phyloP scores from a whole-genome alignment of 2,888 invertebrate genomes.

The Torymus tubicola region DNA sequence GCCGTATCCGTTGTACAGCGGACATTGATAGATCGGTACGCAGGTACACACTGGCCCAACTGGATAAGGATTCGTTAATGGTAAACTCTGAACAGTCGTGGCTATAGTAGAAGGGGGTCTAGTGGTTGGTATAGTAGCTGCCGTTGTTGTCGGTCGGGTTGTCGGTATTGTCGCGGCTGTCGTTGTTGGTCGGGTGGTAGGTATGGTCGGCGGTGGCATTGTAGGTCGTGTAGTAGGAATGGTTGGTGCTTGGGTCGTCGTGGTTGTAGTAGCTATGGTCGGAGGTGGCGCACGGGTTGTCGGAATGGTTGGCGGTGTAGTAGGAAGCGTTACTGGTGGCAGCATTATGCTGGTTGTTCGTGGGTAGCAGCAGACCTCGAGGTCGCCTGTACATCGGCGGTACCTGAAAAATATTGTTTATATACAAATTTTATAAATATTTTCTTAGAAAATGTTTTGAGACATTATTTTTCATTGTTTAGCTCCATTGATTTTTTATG shows the following conservation, averaged over 20 bases:
- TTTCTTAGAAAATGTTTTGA: neutral
- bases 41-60: constrained; percentile 64
- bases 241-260: constrained; percentile 11
- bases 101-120: constrained; percentile 23
- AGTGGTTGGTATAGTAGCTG: constrained; percentile 54
- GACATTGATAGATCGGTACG: constrained; percentile 65
- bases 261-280: constrained; percentile 26
- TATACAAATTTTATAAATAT: no score
- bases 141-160: neutral
- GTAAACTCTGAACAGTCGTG: neutral
- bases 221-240: constrained; percentile 17
- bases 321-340: constrained; percentile 30
- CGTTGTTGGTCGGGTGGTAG: constrained; percentile 48
- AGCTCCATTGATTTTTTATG: no score
- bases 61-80: constrained; percentile 27
- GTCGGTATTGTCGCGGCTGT: constrained; percentile 46
- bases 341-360: constrained; percentile 25
- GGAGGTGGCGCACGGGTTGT: constrained; percentile 33
- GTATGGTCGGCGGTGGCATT: constrained; percentile 35
- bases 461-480: no score
- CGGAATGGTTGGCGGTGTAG: constrained; percentile 10
- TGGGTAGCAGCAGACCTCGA: constrained; percentile 77
- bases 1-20: neutral
- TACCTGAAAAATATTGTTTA: constrained; percentile 47
- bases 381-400: constrained; percentile 75